Evolutionary conservation across 1,140 invertebrate species (phyloP).

Genomic region (Cardiocondyla obscurior): DNA sequence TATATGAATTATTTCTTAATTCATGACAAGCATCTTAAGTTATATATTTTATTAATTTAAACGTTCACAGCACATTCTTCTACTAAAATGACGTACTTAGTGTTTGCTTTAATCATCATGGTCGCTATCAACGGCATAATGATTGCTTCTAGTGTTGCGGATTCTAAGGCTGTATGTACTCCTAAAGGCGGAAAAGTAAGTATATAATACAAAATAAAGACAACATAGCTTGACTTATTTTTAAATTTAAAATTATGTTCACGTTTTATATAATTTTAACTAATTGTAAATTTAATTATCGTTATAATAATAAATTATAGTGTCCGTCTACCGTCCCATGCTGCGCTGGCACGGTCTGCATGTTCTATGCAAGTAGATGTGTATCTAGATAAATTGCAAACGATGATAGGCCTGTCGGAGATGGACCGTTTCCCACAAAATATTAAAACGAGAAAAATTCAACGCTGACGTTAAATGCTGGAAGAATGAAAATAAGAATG

Average conservation of each 20-base stretch:
- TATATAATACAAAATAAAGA: slow-evolving; percentile 8
- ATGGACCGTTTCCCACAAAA: not conserved
- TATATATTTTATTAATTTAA: not conserved
- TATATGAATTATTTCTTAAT: too few relatives aligned
- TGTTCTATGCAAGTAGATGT: not conserved
- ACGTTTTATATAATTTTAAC: too few relatives aligned
- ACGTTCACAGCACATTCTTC: not conserved
- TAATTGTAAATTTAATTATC: not conserved
- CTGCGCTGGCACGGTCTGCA: not conserved
- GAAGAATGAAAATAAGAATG: not conserved
- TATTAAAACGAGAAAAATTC: not conserved
- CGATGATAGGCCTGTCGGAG: not conserved
- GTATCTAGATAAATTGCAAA: not conserved
- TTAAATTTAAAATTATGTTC: too few relatives aligned
- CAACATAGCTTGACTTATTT: too few relatives aligned
- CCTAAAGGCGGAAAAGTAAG: not conserved
- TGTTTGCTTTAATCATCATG: not conserved
- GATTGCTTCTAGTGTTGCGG: not conserved
- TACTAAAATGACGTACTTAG: not conserved
- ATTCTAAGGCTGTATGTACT: not conserved
- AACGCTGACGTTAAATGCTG: not conserved
- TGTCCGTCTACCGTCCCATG: not conserved
- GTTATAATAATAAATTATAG: not conserved
- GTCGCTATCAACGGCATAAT: not conserved
- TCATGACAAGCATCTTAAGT: too few relatives aligned